Evolutionary conservation across 64 coral and sea anemone species (phyloP), one percentile per base, ranked within the genome.

Genomic region (Orbicella faveolata): DNA sequence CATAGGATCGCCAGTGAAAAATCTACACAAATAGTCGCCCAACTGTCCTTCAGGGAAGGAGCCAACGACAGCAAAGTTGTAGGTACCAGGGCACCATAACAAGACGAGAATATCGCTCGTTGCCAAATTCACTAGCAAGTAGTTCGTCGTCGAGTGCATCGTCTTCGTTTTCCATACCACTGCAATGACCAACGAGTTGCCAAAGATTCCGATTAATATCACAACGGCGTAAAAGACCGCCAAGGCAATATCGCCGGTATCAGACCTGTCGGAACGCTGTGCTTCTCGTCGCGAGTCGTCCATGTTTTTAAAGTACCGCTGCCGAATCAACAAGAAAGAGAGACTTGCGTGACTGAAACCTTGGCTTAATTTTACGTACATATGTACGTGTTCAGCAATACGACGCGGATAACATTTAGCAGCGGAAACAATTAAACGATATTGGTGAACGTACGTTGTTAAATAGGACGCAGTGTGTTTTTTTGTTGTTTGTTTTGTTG

Each of bases 81-180:
- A 85, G 0, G 82, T 85, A 19, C 41, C n/a, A 0, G 82, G 82
- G 15, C 82, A 85, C 82, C 82, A 85, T 37, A 85, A 85, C 36
- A 85, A 30, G 1, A 85, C 82, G 26, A 85, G 68, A 13, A 85
- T 85, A 72, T 85, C 82, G 36, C 82, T 85, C 15, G 82, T 37
- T 51, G 82, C 82, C 36, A 85, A 85, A 35, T 85, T 85, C 44
- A 85, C 82, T 23, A 85, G 82, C 34, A 85, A 41, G 65, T 85
- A 85, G 25, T 85, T 85, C 61, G 82, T 85, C 1, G 82, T 37
- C 11, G 82, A 73, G 39, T 85, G 82, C 82, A 85, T 85, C 23
- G 64, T 4, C 1, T 35, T 36, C 13, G 82, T 85, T 85, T 52
- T 85, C 82, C 82, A 85, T n/a, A 85, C 82, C 20, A 85, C 82